Percentiles rank a stretch among this genome's conserved stretches.
phyloP scores from a whole-genome alignment of 2,888 invertebrate genomes.

The Aporophyla lueneburgensis region DNA sequence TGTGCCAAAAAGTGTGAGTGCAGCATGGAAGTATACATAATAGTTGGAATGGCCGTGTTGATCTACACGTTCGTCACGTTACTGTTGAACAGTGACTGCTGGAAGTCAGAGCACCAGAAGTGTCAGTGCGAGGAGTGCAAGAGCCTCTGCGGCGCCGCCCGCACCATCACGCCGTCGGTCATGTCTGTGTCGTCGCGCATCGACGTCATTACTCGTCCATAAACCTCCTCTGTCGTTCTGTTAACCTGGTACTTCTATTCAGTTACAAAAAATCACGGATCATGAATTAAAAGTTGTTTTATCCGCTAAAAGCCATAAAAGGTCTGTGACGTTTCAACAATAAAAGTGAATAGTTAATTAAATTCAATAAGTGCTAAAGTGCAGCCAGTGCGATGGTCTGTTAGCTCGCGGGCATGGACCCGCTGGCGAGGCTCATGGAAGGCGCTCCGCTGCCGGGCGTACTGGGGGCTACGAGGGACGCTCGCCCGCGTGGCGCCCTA shows the following conservation, averaged over 20 bases:
- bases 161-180: slow-evolving; percentile 71
- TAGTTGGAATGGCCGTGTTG: slow-evolving; percentile 85
- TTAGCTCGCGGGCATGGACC: slow-evolving; percentile 92
- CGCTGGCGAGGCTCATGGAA: slow-evolving; percentile 95
- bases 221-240: slow-evolving; percentile 40
- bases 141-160: slow-evolving; percentile 73
- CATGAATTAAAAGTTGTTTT: slow-evolving; percentile 11
- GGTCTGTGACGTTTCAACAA: slow-evolving; percentile 21
- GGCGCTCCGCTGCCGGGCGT: slow-evolving; percentile 92
- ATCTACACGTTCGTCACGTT: slow-evolving; percentile 82
- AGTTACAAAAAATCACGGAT: slow-evolving; percentile 24
- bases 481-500: slow-evolving; percentile 93
- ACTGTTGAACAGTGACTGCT: slow-evolving; percentile 82
- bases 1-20: slow-evolving; percentile 68
- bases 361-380: slow-evolving; percentile 36
- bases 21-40: slow-evolving; percentile 86
- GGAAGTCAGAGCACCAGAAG: slow-evolving; percentile 78
- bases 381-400: slow-evolving; percentile 60
- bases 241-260: slow-evolving; percentile 42
- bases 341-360: slow-evolving; percentile 32
- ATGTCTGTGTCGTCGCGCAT: slow-evolving; percentile 82
- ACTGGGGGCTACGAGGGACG: slow-evolving; percentile 89
- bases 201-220: slow-evolving; percentile 75
- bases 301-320: slow-evolving; percentile 1
- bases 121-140: slow-evolving; percentile 86